Evolutionary conservation across 2,888 invertebrate genomes (phyloP).

Genomic region (Amblyjoppa proteus): DNA sequence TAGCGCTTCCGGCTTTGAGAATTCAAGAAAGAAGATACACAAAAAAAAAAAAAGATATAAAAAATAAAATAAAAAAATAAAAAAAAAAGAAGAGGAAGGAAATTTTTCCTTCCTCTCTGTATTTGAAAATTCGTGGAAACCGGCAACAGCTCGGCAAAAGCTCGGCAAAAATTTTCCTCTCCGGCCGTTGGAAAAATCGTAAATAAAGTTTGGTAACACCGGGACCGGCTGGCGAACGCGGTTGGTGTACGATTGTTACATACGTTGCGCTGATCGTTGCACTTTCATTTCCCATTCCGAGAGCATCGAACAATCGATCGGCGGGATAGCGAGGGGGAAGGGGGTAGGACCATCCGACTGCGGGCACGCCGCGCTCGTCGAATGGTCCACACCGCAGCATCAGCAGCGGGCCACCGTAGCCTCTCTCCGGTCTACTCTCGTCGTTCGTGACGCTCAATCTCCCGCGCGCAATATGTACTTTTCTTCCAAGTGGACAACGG

Average conservation of each 20-base stretch:
- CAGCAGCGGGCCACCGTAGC: slow-evolving; percentile 21
- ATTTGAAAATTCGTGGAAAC: neutral
- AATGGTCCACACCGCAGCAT: slow-evolving; percentile 45
- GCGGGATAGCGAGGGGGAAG: slow-evolving; percentile 33
- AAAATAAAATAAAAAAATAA: neutral
- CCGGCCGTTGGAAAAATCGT: slow-evolving; percentile 18
- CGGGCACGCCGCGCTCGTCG: slow-evolving; percentile 5
- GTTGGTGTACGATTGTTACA: slow-evolving; percentile 1
- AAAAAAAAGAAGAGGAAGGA: neutral
- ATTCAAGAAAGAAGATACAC: neutral
- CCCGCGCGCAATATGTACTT: slow-evolving; percentile 65
- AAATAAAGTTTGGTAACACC: slow-evolving; percentile 49
- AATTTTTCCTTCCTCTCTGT: neutral
- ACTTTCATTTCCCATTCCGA: slow-evolving; percentile 67
- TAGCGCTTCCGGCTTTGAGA: neutral
- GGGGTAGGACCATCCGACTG: slow-evolving; percentile 14
- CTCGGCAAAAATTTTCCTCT: neutral
- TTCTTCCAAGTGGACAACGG: slow-evolving; percentile 64
- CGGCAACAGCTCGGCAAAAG: neutral
- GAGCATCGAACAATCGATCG: slow-evolving; percentile 65
- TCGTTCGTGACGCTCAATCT: slow-evolving; percentile 64
- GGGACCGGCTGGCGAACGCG: neutral
- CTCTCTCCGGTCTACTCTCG: slow-evolving; percentile 17
- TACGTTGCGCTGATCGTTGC: slow-evolving; percentile 27
- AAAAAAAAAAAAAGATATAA: neutral